Evolutionary conservation across 2,797 vertebrate genomes (phyloP).

Genomic region (Emys orbicularis): DNA sequence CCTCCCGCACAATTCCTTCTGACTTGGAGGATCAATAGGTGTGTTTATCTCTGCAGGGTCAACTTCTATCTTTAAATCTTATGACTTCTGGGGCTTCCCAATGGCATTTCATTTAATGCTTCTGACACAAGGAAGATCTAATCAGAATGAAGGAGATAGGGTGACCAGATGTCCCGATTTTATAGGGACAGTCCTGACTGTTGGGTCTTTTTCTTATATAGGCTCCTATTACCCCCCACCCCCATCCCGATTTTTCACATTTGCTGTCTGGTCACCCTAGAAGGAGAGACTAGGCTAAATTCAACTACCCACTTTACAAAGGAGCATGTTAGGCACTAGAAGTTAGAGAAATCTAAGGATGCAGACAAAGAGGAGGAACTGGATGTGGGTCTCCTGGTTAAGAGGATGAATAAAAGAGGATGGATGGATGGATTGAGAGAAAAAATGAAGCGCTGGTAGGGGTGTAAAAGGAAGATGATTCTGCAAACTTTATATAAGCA

Average conservation of each 20-base stretch:
- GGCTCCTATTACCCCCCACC: too few species aligned
- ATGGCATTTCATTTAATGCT: background rate
- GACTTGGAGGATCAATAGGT: background rate
- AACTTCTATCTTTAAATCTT: background rate
- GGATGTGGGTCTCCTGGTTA: background rate
- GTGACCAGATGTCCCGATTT: too few species aligned
- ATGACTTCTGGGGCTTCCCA: background rate
- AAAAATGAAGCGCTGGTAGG: background rate
- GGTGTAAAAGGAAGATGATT: slow-evolving; percentile 15
- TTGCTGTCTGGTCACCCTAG: too few species aligned
- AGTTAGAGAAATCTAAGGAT: slow-evolving; percentile 5
- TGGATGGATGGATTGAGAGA: background rate
- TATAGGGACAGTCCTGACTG: too few species aligned
- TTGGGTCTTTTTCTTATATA: too few species aligned
- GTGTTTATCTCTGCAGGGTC: background rate
- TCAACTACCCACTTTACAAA: background rate
- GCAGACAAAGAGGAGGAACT: background rate
- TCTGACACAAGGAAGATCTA: background rate
- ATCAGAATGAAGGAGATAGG: background rate
- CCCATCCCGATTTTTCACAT: too few species aligned
- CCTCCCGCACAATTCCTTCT: background rate
- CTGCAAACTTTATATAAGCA: slow-evolving; percentile 37
- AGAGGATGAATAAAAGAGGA: background rate
- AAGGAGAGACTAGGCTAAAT: slow-evolving; percentile 3
- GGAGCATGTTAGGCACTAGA: background rate